A percentile compares a stretch with the other conserved stretches of the same genome.
These are phyloP conservation scores for Heteromyza rotundicornis DNA, from an alignment of 2,888 invertebrate genomes.

Conservation along the genomic window DNA sequence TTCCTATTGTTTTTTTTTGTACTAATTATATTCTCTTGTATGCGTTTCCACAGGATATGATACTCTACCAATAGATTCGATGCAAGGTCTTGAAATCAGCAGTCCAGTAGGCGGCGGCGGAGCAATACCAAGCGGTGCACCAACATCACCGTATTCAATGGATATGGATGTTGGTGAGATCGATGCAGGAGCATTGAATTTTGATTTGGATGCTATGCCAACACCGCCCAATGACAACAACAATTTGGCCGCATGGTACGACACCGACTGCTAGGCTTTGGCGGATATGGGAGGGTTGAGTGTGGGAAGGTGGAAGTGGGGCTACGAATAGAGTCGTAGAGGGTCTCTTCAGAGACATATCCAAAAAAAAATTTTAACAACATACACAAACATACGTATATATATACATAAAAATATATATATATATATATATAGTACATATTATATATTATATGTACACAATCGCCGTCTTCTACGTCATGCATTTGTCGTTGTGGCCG, in stretches of 20 bases:
- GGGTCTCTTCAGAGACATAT: background rate
- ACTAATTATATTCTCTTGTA: no score
- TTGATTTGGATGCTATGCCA: constrained; percentile 77
- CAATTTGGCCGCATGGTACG: constrained; percentile 96
- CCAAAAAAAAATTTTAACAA: no score
- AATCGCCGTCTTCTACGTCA: no score
- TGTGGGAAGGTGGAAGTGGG: constrained; percentile 19
- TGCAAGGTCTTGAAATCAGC: constrained; percentile 93
- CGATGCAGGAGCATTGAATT: constrained; percentile 76
- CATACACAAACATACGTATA: background rate
- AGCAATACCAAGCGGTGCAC: constrained; percentile 60
- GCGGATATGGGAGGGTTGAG: no score
- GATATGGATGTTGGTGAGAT: constrained; percentile 87
- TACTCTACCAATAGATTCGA: constrained; percentile 96
- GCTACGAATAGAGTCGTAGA: background rate
- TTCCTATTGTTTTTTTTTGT: no score
- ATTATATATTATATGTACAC: no score
- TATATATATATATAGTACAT: no score
- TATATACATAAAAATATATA: no score
- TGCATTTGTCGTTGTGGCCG: no score
- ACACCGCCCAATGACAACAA: constrained; percentile 88
- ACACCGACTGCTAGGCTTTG: constrained; percentile 94
- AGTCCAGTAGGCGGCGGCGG: constrained; percentile 55
- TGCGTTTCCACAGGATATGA: constrained; percentile 80
- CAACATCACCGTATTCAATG: constrained; percentile 74